Evolutionary conservation across 2,113 vertebrate species (phyloP).

Genomic region (pig (Sus scrofa)): DNA sequence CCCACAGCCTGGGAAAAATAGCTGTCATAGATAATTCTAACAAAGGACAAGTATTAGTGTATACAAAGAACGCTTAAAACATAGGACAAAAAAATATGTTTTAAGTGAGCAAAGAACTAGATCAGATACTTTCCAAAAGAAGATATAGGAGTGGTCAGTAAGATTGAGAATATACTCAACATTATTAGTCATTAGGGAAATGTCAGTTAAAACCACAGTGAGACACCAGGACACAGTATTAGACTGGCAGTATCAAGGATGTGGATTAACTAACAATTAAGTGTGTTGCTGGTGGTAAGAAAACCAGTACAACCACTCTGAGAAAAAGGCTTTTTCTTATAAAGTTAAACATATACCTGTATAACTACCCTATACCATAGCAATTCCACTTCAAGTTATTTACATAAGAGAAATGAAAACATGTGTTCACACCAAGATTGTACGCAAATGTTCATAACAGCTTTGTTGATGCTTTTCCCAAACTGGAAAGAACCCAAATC

Average conservation of each 20-base stretch:
- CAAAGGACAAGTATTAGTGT: background rate
- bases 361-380: background rate
- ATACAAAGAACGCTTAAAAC: background rate
- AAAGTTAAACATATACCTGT: background rate
- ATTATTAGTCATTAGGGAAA: conserved; percentile 13
- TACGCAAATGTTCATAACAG: background rate
- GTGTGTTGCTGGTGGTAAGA: background rate
- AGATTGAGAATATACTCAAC: background rate
- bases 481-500: background rate
- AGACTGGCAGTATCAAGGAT: background rate
- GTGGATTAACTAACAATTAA: background rate
- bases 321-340: background rate
- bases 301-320: background rate
- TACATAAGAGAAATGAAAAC: background rate
- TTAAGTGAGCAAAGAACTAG: background rate
- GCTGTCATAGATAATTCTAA: background rate
- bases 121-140: background rate
- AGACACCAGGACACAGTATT: background rate
- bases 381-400: background rate
- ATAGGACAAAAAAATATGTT: background rate
- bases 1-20: background rate
- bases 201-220: background rate
- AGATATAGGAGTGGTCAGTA: background rate
- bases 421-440: background rate
- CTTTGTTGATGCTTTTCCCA: background rate